phyloP scores from a whole-genome alignment of 2,888 invertebrate species.

The Athalia cordata region DNA sequence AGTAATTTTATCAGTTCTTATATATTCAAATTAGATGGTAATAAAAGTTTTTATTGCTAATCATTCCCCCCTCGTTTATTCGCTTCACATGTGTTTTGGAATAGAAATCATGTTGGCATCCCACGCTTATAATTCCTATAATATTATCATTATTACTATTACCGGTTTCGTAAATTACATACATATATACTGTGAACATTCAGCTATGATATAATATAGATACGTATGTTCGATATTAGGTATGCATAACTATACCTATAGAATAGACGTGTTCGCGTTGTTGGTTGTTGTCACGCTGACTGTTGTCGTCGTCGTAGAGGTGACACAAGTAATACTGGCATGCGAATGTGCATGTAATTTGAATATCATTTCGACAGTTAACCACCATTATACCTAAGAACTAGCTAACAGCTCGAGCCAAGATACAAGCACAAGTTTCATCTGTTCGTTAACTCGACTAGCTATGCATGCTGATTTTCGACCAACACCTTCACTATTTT shows the following conservation, averaged over 20 bases:
- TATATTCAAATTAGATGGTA: no score
- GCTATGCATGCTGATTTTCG: background rate
- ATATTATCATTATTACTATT: no score
- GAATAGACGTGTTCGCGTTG: background rate
- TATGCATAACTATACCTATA: background rate
- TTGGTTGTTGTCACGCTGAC: no score
- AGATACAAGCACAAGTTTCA: slow-evolving; percentile 16
- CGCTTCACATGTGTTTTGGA: no score
- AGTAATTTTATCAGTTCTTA: no score
- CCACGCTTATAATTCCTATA: no score
- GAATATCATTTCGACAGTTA: slow-evolving; percentile 33
- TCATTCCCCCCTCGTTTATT: no score
- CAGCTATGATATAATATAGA: no score
- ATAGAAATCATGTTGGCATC: no score
- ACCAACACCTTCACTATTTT: no score
- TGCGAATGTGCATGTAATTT: slow-evolving; percentile 36
- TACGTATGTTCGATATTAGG: background rate
- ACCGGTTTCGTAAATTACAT: slow-evolving; percentile 1
- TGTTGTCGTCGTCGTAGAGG: no score
- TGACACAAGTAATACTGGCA: slow-evolving; percentile 32
- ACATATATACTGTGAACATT: background rate
- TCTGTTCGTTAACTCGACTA: slow-evolving; percentile 26
- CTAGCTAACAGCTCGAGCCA: background rate
- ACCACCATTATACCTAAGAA: background rate
- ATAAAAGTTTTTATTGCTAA: no score